Evolutionary conservation across 2,113 vertebrate species (phyloP).

Genomic region (Herpetotheres cachinnans): DNA sequence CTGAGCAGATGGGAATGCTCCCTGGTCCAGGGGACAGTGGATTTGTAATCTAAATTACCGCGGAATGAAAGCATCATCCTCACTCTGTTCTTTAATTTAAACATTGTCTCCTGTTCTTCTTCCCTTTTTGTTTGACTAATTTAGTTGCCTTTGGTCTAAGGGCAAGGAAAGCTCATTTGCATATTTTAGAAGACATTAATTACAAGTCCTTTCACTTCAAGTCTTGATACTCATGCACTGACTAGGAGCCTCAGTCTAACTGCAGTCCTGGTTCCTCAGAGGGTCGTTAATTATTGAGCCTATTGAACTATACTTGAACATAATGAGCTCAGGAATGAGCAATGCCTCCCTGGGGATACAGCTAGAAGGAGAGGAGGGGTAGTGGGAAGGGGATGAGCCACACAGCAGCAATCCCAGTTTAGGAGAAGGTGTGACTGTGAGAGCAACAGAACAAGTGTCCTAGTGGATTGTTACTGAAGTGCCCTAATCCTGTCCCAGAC

Average conservation of each 20-base stretch:
- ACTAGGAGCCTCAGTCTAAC: neutral
- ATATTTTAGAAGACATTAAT: neutral
- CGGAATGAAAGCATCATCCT: neutral
- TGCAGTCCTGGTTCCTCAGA: neutral
- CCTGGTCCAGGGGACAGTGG: neutral
- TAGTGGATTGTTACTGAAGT: neutral
- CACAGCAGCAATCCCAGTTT: neutral
- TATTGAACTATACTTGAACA: neutral
- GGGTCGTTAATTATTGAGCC: neutral
- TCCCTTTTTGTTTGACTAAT: neutral
- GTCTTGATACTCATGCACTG: neutral
- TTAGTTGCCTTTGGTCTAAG: neutral
- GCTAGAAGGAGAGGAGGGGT: neutral
- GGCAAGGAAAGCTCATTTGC: constrained; percentile 3
- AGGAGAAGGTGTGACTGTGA: neutral
- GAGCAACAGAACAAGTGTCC: neutral
- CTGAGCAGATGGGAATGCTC: neutral
- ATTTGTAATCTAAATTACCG: neutral
- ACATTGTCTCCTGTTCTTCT: neutral
- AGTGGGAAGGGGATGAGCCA: neutral
- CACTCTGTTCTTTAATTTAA: neutral
- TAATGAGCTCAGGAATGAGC: neutral
- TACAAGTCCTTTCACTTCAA: neutral
- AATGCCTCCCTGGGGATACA: neutral
- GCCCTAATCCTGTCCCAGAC: neutral